A percentile compares a stretch with the other conserved stretches of the same genome.
Evolutionary conservation across 2,113 vertebrate species (phyloP).

Genomic region (Microcebus murinus): DNA sequence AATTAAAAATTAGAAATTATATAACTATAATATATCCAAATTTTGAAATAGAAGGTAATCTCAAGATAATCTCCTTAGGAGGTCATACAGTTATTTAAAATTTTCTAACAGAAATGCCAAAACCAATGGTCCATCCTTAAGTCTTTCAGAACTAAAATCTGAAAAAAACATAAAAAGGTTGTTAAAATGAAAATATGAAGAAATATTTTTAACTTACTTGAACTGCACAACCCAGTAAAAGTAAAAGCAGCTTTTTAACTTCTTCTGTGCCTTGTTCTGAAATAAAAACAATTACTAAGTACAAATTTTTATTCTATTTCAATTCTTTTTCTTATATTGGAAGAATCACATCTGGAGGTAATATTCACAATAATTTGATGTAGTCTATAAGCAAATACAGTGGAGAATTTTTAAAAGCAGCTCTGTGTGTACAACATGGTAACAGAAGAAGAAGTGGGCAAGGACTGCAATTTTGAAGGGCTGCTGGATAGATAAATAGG

Average conservation of each 20-base stretch:
- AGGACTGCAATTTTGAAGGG: background rate
- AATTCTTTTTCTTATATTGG: background rate
- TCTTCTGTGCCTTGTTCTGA: slow-evolving; percentile 96
- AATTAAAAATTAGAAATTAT: slow-evolving; percentile 17
- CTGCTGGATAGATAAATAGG: background rate
- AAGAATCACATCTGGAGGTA: slow-evolving; percentile 17
- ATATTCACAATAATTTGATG: background rate
- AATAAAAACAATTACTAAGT: slow-evolving; percentile 69
- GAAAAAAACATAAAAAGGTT: slow-evolving; percentile 31
- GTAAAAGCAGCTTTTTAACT: slow-evolving; percentile 94
- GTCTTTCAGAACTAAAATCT: slow-evolving; percentile 50
- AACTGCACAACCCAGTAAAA: slow-evolving; percentile 97
- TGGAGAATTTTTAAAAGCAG: background rate
- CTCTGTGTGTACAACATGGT: background rate
- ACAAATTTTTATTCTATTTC: slow-evolving; percentile 40
- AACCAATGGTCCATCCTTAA: background rate
- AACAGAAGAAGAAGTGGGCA: background rate
- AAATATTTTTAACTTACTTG: slow-evolving; percentile 89
- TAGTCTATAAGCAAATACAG: background rate
- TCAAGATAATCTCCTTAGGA: slow-evolving; percentile 26
- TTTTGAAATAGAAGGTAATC: slow-evolving; percentile 17
- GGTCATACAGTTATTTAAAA: background rate
- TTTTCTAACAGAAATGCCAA: background rate
- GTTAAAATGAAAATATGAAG: slow-evolving; percentile 51
- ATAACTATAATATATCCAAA: background rate